Evolutionary conservation across 2,113 vertebrate genomes (phyloP).

Genomic region (Caloenas nicobarica): DNA sequence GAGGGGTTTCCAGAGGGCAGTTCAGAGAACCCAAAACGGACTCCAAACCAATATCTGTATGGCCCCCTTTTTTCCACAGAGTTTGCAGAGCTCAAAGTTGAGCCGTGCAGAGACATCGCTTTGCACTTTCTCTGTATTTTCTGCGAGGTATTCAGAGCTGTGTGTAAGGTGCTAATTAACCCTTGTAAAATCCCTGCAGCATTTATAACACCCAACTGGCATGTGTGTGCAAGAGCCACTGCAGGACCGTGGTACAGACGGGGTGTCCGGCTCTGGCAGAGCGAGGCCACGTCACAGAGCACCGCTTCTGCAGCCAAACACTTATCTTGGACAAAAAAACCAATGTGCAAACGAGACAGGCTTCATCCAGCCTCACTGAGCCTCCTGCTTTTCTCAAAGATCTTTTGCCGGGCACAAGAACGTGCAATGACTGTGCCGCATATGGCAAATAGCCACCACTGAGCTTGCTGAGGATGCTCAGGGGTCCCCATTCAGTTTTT

Average conservation of each 20-base stretch:
- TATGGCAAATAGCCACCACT: background rate
- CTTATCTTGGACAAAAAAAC: background rate
- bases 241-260: background rate
- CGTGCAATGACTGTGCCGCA: background rate
- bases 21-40: background rate
- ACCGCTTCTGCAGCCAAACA: background rate
- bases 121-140: background rate
- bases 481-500: background rate
- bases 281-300: background rate
- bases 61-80: background rate
- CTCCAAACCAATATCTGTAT: background rate
- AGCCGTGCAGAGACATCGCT: background rate
- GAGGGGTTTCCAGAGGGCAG: background rate
- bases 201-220: background rate
- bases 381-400: background rate
- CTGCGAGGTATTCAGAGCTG: background rate
- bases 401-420: background rate
- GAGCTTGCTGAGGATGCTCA: background rate
- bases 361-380: background rate
- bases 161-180: background rate
- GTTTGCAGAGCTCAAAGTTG: background rate
- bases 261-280: rapidly evolving
- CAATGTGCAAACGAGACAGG: rapidly evolving
- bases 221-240: background rate
- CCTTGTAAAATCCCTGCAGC: background rate